Conservation (phyloP, 2,888 invertebrate species). For the Agriopis leucophaearia region DNA sequence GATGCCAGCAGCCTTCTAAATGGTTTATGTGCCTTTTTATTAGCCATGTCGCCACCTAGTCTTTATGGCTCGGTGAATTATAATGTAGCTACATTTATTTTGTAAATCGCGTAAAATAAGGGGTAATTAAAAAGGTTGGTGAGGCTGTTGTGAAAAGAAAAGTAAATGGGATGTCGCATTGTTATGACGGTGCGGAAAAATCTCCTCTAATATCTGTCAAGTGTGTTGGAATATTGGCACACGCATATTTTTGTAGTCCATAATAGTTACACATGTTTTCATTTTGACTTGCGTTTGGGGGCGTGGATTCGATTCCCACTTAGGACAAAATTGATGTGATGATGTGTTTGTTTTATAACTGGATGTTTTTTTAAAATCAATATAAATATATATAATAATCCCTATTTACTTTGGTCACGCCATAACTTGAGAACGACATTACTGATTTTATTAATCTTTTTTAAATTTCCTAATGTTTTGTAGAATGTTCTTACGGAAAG, state of each 20-base stretch:
- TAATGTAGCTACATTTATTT: constrained; percentile 49
- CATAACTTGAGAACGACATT: too few relatives aligned
- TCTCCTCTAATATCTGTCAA: neutral
- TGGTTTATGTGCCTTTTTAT: constrained; percentile 67
- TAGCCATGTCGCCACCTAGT: constrained; percentile 59
- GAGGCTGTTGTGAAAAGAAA: constrained; percentile 24
- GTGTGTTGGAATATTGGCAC: neutral
- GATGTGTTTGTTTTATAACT: too few relatives aligned
- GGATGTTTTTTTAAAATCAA: too few relatives aligned
- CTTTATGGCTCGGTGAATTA: constrained; percentile 55
- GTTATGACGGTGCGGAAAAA: neutral
- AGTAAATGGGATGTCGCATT: constrained; percentile 3
- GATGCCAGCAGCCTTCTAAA: constrained; percentile 55
- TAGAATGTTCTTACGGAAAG: too few relatives aligned
- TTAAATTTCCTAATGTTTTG: too few relatives aligned
- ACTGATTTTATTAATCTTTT: too few relatives aligned
- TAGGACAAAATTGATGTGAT: too few relatives aligned
- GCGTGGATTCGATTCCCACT: too few relatives aligned
- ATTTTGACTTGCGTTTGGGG: too few relatives aligned
- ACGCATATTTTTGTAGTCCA: neutral
- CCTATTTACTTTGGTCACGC: too few relatives aligned
- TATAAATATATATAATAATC: too few relatives aligned
- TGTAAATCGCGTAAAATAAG: constrained; percentile 43
- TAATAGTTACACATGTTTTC: neutral
- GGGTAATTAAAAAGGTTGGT: constrained; percentile 46